Percentiles rank a stretch among this genome's conserved stretches.
phyloP scores from a whole-genome alignment of 2,113 vertebrate species.

The Carollia perspicillata region DNA sequence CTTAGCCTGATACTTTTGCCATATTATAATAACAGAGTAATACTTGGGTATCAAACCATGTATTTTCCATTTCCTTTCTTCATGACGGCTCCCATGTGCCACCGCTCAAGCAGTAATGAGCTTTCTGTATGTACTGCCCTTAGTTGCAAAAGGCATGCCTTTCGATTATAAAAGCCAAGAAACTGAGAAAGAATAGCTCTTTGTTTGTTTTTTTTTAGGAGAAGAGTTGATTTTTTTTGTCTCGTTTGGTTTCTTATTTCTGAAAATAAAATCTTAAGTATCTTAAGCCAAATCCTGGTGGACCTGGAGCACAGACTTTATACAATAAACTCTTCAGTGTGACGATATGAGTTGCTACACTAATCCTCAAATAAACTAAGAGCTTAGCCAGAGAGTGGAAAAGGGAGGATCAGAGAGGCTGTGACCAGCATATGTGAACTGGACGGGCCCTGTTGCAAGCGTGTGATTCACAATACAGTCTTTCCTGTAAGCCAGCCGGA shows the following conservation, averaged over 20 bases:
- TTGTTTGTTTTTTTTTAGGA: not conserved
- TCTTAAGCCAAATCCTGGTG: not conserved
- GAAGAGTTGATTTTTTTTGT: not conserved
- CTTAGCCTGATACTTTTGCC: not conserved
- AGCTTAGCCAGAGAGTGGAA: not conserved
- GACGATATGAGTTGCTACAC: not conserved
- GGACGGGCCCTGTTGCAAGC: too few relatives aligned
- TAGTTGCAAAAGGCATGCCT: not conserved
- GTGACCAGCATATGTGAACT: not conserved
- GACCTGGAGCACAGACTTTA: not conserved
- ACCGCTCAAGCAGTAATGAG: not conserved
- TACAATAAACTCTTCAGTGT: not conserved
- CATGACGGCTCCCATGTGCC: too few relatives aligned
- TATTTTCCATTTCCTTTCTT: not conserved
- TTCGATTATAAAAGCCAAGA: not conserved
- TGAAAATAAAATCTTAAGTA: not conserved
- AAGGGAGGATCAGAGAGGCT: not conserved
- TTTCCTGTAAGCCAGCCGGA: too few relatives aligned
- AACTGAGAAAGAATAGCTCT: not conserved
- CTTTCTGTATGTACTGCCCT: not conserved
- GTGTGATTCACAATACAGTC: too few relatives aligned
- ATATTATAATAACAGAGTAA: not conserved
- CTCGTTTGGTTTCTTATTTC: not conserved
- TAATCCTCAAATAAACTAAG: not conserved
- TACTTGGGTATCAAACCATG: not conserved